Evolutionary conservation across 2,888 invertebrate species (phyloP), one percentile per base, ranked within the genome.

Genomic region (Ariolimax columbianus): DNA sequence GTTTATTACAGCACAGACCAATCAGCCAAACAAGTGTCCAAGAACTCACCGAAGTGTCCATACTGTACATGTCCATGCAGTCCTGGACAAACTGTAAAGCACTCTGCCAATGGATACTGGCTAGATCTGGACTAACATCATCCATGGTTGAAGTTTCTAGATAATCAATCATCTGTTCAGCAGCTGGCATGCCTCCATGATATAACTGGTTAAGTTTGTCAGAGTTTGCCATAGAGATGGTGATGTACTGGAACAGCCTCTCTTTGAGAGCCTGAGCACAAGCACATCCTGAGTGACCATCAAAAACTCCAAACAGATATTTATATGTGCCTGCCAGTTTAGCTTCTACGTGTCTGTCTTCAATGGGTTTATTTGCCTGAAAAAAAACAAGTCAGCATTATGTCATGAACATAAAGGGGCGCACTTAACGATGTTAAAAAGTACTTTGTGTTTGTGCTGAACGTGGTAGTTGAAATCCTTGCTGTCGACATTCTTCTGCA

Each of bases 231-330:
- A 98, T 95, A 86, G 97, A 96, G 0, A 97, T 97, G 0, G 98
- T 97, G 72, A 99, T 96, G 93, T 99, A 99, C 89, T 96, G 96
- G 87, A 97, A 96, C 43, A 99, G 95, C 70, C 98, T 95, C 94
- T 98, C 98, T 14, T 97, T 97, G 84, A 98, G 95, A 1, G 98
- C 97, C 95, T 98, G 98, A 26, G 98, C 97, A 95, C 98, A 98
- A 0, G 97, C 96, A 38, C 97, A 96, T 0, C 99, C 99, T 17
- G 97, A 99, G 92, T 99, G 99, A 0, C 99, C 99, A 95, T 99
- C 99, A 93, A 97, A 99, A 1, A 99, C 96, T 75, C 98, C 99
- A 92, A 98, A 96, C 84, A 98, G 95, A 82, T 90, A 83, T 43
- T 84, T 86, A 38, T 87, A 83, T 19, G 86, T 83, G 23, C 77